Base-by-base conservation (phyloP, 2,888 invertebrate genomes). In the Coleophora flavipennella region DNA sequence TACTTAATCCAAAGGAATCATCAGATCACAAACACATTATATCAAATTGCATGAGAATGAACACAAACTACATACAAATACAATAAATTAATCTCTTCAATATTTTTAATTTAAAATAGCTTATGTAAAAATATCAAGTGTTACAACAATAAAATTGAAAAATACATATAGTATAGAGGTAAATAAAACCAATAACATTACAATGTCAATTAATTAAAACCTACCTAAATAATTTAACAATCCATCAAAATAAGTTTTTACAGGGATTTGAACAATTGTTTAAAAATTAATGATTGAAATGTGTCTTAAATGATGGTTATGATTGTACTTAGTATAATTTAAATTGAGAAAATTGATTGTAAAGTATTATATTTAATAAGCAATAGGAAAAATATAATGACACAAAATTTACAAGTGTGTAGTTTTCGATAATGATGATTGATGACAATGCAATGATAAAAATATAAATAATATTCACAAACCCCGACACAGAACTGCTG, bases 61-160 rank as follows among this genome's bases (percentile, higher is more conserved):
- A 78, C 69, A 73, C 72, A 67, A 35, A 70, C 69, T 77, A 76
- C 70, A 68, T 68, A 65, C 62, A 67, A 63, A 69, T 68, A 75
- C 62, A 78, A 77, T 80, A 84, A 81, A 77, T 80, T 80, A 84
- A 83, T 81, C 83, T 83, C 81, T 68, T 71, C 55, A 59, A 63
- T 63, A 67, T 57, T 57, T 69, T 68, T 54, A 67, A 71, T 66
- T 67, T 69, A 59, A 50, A 61, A 60, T 64, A 66, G 50, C 69
- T 66, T 69, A 79, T 62, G 8, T 27, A 69, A 72, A 71, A 84
- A 83, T 84, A 83, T 84, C 83, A 81, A 77, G 63, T 65, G 68
- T 75, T 74, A 71, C 63, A 81, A 76, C 73, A 73, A 71, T 66
- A 65, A 65, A 57, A 64, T 58, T 67, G 20, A 20, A 20, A 20